A percentile compares a stretch with the other conserved stretches of the same genome.
Conservation (phyloP, 2,888 invertebrate genomes). For the Junonia oenone region DNA sequence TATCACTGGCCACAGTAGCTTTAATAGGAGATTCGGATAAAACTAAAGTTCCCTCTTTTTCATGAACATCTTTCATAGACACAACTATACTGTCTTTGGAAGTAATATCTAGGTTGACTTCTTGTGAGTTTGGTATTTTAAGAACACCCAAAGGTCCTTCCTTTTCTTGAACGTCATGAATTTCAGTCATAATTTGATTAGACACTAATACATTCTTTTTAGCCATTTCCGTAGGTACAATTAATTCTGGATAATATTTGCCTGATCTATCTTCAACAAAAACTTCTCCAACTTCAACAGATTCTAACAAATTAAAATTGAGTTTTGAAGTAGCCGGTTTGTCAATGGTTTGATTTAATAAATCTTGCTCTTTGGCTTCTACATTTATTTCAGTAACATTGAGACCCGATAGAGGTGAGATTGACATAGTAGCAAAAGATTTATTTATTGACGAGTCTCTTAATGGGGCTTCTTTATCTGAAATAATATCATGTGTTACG, state of each 20-base stretch:
- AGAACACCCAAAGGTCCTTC: conserved; percentile 82
- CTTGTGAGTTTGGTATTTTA: conserved; percentile 80
- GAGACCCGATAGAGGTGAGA: conserved; percentile 82
- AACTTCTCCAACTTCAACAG: conserved; percentile 83
- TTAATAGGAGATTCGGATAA: conserved; percentile 47
- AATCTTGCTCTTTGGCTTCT: conserved; percentile 79
- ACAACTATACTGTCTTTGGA: conserved; percentile 81
- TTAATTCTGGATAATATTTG: conserved; percentile 88
- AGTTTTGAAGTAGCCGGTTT: conserved; percentile 78
- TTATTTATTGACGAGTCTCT: conserved; percentile 65
- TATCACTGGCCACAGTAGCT: conserved; percentile 52
- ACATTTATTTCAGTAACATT: conserved; percentile 83
- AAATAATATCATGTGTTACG: conserved; percentile 80
- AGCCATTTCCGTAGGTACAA: conserved; percentile 89
- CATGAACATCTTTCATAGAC: conserved; percentile 77
- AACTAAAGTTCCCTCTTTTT: conserved; percentile 82
- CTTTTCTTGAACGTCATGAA: conserved; percentile 83
- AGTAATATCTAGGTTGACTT: conserved; percentile 80
- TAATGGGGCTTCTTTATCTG: conserved; percentile 81
- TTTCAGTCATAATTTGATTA: conserved; percentile 82
- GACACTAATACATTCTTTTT: conserved; percentile 82
- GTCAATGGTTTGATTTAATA: conserved; percentile 65
- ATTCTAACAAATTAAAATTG: conserved; percentile 82
- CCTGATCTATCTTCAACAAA: conserved; percentile 85
- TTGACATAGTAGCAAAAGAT: conserved; percentile 75